Evolutionary conservation across 2,797 vertebrate genomes (phyloP).

Genomic region (Ataeniobius toweri): DNA sequence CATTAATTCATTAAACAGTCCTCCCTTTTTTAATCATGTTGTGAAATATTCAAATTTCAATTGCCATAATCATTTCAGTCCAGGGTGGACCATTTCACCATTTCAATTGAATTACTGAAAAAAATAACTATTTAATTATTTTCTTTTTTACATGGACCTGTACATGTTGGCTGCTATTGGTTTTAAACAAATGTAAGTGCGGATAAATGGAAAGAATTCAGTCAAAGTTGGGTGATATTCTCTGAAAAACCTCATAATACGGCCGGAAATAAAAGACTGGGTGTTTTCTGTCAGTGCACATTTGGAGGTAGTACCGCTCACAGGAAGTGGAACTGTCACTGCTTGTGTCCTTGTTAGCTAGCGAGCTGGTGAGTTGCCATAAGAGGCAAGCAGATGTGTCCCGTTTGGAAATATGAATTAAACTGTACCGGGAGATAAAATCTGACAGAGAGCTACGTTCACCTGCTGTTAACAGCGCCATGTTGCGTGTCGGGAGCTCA

Average conservation of each 20-base stretch:
- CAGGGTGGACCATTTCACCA: too few relatives aligned
- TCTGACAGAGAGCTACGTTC: slow-evolving; percentile 41
- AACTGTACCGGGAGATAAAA: slow-evolving; percentile 44
- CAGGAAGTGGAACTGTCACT: slow-evolving; percentile 75
- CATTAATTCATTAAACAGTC: too few relatives aligned
- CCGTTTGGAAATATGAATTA: slow-evolving; percentile 71
- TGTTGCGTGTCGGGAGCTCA: slow-evolving; percentile 80
- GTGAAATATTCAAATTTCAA: too few relatives aligned
- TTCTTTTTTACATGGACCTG: too few relatives aligned
- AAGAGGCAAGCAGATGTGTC: slow-evolving; percentile 59
- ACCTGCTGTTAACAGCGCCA: slow-evolving; percentile 56
- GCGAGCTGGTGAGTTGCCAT: slow-evolving; percentile 48
- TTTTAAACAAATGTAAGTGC: too few relatives aligned
- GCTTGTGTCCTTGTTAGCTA: slow-evolving; percentile 81
- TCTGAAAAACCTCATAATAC: not conserved
- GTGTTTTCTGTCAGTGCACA: slow-evolving; percentile 32
- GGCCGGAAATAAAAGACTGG: slow-evolving; percentile 27
- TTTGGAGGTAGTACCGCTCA: slow-evolving; percentile 55
- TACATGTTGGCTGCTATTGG: too few relatives aligned
- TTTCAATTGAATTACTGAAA: too few relatives aligned
- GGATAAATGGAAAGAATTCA: too few relatives aligned
- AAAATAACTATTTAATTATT: too few relatives aligned
- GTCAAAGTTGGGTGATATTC: not conserved
- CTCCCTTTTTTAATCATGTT: too few relatives aligned
- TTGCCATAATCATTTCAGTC: too few relatives aligned